phyloP scores from a whole-genome alignment of 2,113 vertebrate genomes.

The Mesoclemmys tuberculata region DNA sequence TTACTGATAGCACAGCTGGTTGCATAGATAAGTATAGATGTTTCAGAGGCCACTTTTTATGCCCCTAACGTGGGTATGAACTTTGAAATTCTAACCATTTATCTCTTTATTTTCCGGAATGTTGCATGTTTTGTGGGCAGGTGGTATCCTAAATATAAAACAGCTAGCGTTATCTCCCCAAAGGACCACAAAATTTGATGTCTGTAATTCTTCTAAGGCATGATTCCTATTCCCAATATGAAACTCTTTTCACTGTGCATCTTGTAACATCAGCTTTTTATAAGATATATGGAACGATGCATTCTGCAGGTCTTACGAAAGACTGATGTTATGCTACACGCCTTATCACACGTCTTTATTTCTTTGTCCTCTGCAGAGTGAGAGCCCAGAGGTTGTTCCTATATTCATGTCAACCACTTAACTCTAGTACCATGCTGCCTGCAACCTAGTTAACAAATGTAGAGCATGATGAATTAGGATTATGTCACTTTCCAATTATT shows the following conservation, averaged over 20 bases:
- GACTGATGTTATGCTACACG: neutral
- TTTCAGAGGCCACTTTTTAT: neutral
- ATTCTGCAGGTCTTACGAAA: neutral
- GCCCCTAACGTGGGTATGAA: neutral
- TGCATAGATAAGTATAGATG: neutral
- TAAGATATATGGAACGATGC: neutral
- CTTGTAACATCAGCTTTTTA: neutral
- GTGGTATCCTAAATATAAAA: neutral
- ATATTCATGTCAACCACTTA: neutral
- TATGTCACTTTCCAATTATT: neutral
- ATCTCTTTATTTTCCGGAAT: neutral
- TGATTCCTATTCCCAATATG: neutral
- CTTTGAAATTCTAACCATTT: neutral
- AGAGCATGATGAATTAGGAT: neutral
- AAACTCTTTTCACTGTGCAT: neutral
- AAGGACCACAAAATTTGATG: neutral
- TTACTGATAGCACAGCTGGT: neutral
- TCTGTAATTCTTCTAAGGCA: neutral
- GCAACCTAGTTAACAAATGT: neutral
- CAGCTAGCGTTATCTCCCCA: neutral
- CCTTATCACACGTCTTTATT: neutral
- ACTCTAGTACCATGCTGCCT: neutral
- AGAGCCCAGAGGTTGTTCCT: neutral
- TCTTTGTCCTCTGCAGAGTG: neutral
- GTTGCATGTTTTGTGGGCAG: too few species aligned